These are phyloP conservation scores for Trichomalopsis sarcophagae DNA, from an alignment of 1,140 invertebrate species.

Conservation along the genomic window DNA sequence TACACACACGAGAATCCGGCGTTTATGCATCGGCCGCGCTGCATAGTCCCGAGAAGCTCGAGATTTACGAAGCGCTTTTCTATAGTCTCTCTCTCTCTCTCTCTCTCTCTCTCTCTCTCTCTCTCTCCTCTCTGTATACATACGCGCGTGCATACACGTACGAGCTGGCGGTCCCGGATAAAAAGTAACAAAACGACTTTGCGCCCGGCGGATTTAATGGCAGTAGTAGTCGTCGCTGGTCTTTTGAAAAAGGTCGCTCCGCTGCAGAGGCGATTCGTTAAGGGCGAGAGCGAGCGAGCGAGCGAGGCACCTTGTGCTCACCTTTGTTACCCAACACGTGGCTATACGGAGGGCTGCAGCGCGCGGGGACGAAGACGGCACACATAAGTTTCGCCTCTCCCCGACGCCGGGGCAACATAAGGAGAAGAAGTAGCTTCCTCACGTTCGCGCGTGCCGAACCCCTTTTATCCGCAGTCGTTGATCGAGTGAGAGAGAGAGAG, in stretches of 20 bases:
- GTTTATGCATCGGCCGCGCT: slow-evolving; percentile 59
- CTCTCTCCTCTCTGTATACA: slow-evolving; percentile 57
- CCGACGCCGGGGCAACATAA: background rate
- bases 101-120: slow-evolving; percentile 51
- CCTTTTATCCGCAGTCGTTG: slow-evolving; percentile 21
- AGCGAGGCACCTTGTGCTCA: slow-evolving; percentile 65
- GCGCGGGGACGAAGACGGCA: background rate
- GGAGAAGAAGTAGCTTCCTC: background rate
- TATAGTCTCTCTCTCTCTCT: slow-evolving; percentile 58
- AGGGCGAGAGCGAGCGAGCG: slow-evolving; percentile 49
- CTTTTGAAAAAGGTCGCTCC: slow-evolving; percentile 50
- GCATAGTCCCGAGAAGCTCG: slow-evolving; percentile 47
- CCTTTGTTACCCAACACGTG: slow-evolving; percentile 72
- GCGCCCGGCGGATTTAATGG: slow-evolving; percentile 65
- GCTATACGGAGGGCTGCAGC: slow-evolving; percentile 42
- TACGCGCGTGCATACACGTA: slow-evolving; percentile 45
- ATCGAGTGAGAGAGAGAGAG: background rate
- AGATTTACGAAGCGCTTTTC: slow-evolving; percentile 62
- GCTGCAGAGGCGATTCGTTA: slow-evolving; percentile 33
- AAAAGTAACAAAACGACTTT: slow-evolving; percentile 72
- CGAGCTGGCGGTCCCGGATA: slow-evolving; percentile 54
- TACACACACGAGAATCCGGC: background rate
- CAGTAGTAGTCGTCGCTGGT: slow-evolving; percentile 48
- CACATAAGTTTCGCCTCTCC: background rate
- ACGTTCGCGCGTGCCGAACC: slow-evolving; percentile 18